These are phyloP conservation scores for Bos javanicus DNA, from an alignment of 2,113 vertebrate genomes.

Conservation along the genomic window DNA sequence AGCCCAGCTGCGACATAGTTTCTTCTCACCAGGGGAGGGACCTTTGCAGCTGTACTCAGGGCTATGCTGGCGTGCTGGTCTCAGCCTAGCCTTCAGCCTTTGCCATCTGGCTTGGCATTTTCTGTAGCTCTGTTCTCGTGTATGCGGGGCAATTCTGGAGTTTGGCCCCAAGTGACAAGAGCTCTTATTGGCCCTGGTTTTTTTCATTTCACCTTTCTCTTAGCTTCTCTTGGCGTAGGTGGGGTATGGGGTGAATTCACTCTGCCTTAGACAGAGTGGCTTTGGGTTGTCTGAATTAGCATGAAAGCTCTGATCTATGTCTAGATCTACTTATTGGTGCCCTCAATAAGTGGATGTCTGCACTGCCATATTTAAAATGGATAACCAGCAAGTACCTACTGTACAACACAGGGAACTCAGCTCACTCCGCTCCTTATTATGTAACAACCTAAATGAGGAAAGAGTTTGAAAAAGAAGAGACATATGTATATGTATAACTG, in stretches of 20 bases:
- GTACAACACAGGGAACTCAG: neutral
- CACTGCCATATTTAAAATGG: neutral
- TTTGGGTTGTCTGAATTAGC: neutral
- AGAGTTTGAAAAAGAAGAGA: neutral
- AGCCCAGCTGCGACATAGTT: neutral
- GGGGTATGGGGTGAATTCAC: neutral
- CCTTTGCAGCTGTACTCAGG: neutral
- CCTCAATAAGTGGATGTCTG: neutral
- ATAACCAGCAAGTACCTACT: neutral
- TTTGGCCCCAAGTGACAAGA: neutral
- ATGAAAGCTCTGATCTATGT: neutral
- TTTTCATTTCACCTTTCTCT: neutral
- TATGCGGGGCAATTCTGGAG: slow-evolving; percentile 5
- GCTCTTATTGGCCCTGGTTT: neutral
- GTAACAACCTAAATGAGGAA: neutral
- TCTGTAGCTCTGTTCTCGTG: neutral
- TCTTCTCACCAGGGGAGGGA: neutral
- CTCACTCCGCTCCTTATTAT: neutral
- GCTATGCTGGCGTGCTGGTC: neutral
- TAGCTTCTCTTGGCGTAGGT: neutral
- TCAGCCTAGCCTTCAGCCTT: neutral
- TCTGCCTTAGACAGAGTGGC: fast-evolving
- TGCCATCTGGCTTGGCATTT: slow-evolving; percentile 4
- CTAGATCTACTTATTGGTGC: neutral
- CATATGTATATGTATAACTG: neutral